A percentile compares a stretch with the other conserved stretches of the same genome.
Evolutionary conservation across 2,888 invertebrate species (phyloP).

Genomic region (Cyclophora albipunctata): DNA sequence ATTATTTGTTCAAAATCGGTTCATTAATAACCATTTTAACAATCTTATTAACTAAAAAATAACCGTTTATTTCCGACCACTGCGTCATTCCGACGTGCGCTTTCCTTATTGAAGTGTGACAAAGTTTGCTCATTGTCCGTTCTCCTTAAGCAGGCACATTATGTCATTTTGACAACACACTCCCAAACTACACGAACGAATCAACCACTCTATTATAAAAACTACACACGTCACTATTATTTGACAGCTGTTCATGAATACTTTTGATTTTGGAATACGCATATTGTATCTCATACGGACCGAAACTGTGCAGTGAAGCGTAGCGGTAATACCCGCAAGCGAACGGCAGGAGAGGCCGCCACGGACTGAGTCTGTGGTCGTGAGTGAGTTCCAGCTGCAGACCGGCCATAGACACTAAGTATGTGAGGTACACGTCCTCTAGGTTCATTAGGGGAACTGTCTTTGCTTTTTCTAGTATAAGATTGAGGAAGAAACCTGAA

Average conservation of each 20-base stretch:
- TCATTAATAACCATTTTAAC: too few relatives aligned
- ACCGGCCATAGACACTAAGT: constrained; percentile 75
- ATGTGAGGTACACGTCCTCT: constrained; percentile 84
- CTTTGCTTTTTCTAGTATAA: constrained; percentile 71
- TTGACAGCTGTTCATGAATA: constrained; percentile 4
- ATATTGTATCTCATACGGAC: constrained; percentile 29
- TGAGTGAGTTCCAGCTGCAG: constrained; percentile 72
- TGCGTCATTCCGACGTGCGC: too few relatives aligned
- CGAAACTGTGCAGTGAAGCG: constrained; percentile 40
- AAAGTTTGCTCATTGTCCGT: too few relatives aligned
- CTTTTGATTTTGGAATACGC: constrained; percentile 34
- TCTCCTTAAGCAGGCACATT: too few relatives aligned
- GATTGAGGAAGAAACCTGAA: constrained; percentile 41
- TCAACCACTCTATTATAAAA: constrained; percentile 15
- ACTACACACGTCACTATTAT: constrained; percentile 22
- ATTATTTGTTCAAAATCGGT: too few relatives aligned
- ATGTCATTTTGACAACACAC: too few relatives aligned
- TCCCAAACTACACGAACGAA: too few relatives aligned
- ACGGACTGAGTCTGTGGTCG: constrained; percentile 69
- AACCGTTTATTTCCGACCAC: too few relatives aligned
- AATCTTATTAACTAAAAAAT: too few relatives aligned
- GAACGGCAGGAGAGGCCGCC: constrained; percentile 26
- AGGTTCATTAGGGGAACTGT: constrained; percentile 77
- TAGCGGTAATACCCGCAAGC: constrained; percentile 42
- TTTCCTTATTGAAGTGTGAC: too few relatives aligned